Evolutionary conservation across 2,888 invertebrate genomes (phyloP), one percentile per base, ranked within the genome.

Genomic region (Disparrhopalites patrizii): DNA sequence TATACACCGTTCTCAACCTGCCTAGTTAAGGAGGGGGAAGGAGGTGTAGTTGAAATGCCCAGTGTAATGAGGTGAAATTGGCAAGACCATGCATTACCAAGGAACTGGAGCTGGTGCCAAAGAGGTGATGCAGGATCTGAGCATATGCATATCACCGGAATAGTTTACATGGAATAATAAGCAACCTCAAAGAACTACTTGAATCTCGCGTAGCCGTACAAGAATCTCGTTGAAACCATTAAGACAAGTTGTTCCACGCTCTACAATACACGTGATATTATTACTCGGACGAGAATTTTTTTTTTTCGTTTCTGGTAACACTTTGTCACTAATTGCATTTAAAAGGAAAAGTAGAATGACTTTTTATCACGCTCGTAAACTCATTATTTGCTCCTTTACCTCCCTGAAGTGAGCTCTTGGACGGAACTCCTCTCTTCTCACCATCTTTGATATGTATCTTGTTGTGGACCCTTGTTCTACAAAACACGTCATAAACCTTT

Each of bases 311-410:
- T 47, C 25, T 47, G 20, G 47, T 47, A 47, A 47, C 47, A 47
- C 47, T 47, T 47, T 47, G 47, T 47, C 47, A 47, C 47, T 47
- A 47, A 47, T 47, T 47, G 47, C 47, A 23, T 47, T 47, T 47
- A 54, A 54, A 54, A 54, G 54, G 54, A 54, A 54, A 50, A n/a
- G 31, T 18, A 30, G 54, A 31, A 54, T 54, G 30, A 31, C 18
- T 54, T 54, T 54, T 54, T 54, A 54, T 54, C 54, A 31, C 31
- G 31, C 47, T 54, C 54, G 31, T 54, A 54, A 54, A 54, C 54
- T 54, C 54, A 54, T 54, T 54, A 54, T 54, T 54, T 54, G 31
- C 54, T 30, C 54, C 30, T 54, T 54, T 30, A 31, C 54, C 54
- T 54, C 54, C 54, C 54, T 30, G n/a, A 47, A 47, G 8, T 36